A percentile compares a stretch with the other conserved stretches of the same genome.
These are phyloP conservation scores for Theonella swinhoei DNA, from an alignment of 37 sponge, comb jelly and placozoan genomes.

Conservation along the genomic window DNA sequence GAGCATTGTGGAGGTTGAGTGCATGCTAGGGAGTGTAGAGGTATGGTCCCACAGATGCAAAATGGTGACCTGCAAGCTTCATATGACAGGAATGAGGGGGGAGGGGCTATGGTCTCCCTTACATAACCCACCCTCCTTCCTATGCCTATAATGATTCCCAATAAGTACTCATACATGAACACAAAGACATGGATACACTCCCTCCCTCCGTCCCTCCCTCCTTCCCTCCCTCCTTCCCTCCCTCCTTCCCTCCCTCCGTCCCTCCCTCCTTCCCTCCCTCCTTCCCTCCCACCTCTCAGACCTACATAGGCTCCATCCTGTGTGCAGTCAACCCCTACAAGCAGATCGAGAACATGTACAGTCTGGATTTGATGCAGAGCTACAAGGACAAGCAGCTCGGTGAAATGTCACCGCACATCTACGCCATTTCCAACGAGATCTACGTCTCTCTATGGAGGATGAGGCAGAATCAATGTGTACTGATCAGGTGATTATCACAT, in stretches of 20 bases:
- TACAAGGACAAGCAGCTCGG: constrained; percentile 90
- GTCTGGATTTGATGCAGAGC: constrained; percentile 66
- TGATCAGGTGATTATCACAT: constrained; percentile 92
- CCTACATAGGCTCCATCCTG: constrained; percentile 96
- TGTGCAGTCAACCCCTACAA: constrained; percentile 97
- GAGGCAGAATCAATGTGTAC: constrained; percentile 95
- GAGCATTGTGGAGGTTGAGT: no score
- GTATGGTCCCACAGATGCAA: no score
- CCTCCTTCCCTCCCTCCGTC: background rate
- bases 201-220: background rate
- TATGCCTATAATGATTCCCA: constrained; percentile 7
- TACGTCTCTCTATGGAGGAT: constrained; percentile 94
- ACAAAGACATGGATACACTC: constrained; percentile 47
- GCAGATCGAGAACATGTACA: constrained; percentile 76
- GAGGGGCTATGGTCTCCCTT: no score
- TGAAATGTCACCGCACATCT: constrained; percentile 94
- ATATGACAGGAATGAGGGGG: no score
- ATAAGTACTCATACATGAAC: constrained; percentile 54
- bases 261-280: constrained; percentile 12
- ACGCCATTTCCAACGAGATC: constrained; percentile 96
- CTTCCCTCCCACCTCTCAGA: constrained; percentile 59
- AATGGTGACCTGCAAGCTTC: no score
- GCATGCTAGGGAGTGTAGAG: no score
- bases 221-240: background rate
- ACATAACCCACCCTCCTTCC: background rate